Conservation (phyloP, 2,888 invertebrate species). For the Sarcophaga subvicina region DNA sequence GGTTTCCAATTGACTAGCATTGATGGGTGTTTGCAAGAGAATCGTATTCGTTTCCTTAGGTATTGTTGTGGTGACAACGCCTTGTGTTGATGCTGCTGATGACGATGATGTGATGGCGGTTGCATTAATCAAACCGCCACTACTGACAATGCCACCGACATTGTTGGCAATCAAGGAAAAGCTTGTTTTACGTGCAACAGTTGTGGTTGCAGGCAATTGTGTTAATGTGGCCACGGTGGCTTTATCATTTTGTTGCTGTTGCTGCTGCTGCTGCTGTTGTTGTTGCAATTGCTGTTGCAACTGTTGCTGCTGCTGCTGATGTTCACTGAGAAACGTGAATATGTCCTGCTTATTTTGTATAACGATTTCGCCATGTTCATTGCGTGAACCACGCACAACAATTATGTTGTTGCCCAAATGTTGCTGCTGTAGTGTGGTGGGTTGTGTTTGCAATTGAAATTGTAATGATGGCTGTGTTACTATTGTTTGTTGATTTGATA, state of each 20-base stretch:
- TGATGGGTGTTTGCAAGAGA: slow-evolving; percentile 80
- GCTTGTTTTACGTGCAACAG: slow-evolving; percentile 78
- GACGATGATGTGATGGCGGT: slow-evolving; percentile 9
- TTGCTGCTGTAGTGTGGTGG: slow-evolving; percentile 74
- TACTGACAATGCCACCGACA: slow-evolving; percentile 50
- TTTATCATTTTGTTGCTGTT: slow-evolving; percentile 72
- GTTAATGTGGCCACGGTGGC: slow-evolving; percentile 77
- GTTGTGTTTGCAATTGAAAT: slow-evolving; percentile 73
- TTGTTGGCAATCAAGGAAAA: slow-evolving; percentile 73
- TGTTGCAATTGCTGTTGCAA: slow-evolving; percentile 73
- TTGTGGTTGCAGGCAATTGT: slow-evolving; percentile 78
- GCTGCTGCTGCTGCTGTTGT: slow-evolving; percentile 72
- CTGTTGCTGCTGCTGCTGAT: slow-evolving; percentile 74
- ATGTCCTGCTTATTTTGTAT: slow-evolving; percentile 82
- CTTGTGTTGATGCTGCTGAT: slow-evolving; percentile 42
- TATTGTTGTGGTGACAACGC: slow-evolving; percentile 57
- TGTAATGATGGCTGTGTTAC: slow-evolving; percentile 68
- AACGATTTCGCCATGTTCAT: slow-evolving; percentile 82
- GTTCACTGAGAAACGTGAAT: slow-evolving; percentile 80
- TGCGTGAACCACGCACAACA: slow-evolving; percentile 81
- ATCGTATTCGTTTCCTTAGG: slow-evolving; percentile 76
- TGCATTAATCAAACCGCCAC: slow-evolving; percentile 30
- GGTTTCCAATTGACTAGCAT: slow-evolving; percentile 80
- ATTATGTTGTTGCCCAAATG: slow-evolving; percentile 79
- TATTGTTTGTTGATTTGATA: slow-evolving; percentile 60